Base-by-base conservation (phyloP, 2,113 vertebrate species). In the Sinocyclocheilus anshuiensis region DNA sequence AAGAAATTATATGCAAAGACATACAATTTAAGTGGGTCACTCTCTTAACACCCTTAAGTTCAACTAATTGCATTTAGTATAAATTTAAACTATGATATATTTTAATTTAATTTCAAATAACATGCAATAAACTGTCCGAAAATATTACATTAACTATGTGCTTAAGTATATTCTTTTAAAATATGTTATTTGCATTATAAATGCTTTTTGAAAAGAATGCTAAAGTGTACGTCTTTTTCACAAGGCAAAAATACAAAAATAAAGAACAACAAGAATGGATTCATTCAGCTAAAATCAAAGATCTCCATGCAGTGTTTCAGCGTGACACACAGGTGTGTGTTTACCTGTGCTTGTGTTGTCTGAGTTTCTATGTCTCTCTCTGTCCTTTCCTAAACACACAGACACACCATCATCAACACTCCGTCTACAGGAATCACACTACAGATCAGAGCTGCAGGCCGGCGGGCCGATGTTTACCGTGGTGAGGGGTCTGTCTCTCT, bases 401-500 rank as follows among this genome's bases (percentile, higher is more conserved):
- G 8, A 42, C 61, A 86, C 75, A 85, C 75, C 33, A 55, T 83
- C 18, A 83, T 50, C 29, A 53, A n/a, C 24, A 83, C 33, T 13
- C 50, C 6, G 33, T 71, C 29, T 59, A 57, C 71, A 59, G n/a
- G 15, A 39, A 13, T 39, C 8, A 11, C 12, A 12, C 20, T 16
- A 77, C 18, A 77, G 75, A 20, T 29, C 24, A 55, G 50, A 4
- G 53, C 24, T 36, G 4, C 22, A 20, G 48, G 6, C 55, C 2
- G 10, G 18, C 0, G 3, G 11, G 15, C 11, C 50, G 24, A 22
- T 33, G 22, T 55, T 71, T 83, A 87, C 77, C 69, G 12, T n/a
- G 1, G 20, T 16, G 15, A 65, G 36, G 29, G 33, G 57, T 74
- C 36, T 45, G 86, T 95, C 97, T 95, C 98, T 97, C 94, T 93